Evolutionary conservation across 2,113 vertebrate species (phyloP), one percentile per base, ranked within the genome.

Genomic region (Ramphastos sulfuratus): DNA sequence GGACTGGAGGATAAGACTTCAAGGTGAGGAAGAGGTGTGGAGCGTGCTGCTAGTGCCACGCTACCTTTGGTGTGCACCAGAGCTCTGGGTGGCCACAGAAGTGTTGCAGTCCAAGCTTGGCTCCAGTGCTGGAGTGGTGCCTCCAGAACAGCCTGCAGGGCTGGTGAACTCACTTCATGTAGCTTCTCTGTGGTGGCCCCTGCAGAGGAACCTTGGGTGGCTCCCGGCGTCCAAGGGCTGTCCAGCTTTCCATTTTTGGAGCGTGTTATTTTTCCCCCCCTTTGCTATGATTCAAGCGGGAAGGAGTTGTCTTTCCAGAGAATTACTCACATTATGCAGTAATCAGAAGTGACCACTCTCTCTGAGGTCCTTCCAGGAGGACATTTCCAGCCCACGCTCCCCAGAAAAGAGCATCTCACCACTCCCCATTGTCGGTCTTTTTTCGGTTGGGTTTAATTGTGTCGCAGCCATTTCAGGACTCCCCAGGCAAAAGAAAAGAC

Each of bases 341-440:
- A 96, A 96, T 95, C 94, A 94, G 16, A 95, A 95, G 90, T 95
- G 94, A 95, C 96, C 85, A 71, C 77, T 94, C 77, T 95, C 70
- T 96, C 94, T 96, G 95, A 96, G 94, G 69, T 84, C 56, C 76
- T 94, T 96, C 95, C 95, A 96, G 93, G 83, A 24, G 66, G 80
- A 81, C 58, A 20, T 92, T 93, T 73, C 87, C 80, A 93, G 90
- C 93, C 93, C 95, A 94, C 90, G 1, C 48, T 91, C 84, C 76
- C 44, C 93, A 91, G 91, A 79, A 95, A 94, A 91, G 76, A 59
- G 69, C 61, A 72, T 91, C 94, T 94, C 70, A 37, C 76, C 94
- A 75, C 87, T 93, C 77, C 70, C 78, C 69, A 52, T 27, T 92
- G 76, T 78, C 70, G 31, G 64, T 81, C 87, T 66, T 83, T 89